Evolutionary conservation across 2,888 invertebrate species (phyloP), one percentile per base, ranked within the genome.

Genomic region (Cerastis leucographa): DNA sequence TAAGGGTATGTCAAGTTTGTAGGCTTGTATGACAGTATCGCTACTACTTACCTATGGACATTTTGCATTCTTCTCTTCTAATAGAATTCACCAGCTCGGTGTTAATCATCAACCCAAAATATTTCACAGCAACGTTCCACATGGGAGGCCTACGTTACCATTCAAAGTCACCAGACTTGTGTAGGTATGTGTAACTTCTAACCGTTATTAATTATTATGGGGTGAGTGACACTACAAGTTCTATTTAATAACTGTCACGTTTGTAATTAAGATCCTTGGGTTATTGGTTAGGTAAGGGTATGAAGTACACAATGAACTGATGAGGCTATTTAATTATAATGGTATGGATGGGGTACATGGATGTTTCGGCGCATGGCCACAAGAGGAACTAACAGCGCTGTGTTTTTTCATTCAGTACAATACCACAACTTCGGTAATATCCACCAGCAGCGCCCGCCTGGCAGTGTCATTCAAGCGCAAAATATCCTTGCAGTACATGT

Each of bases 201-300:
- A 85, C 81, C 76, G 75, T 83, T 85, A 83, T 83, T 83, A 85
- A 83, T 83, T 76, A 82, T 81, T 72, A 82, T 81, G 81, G 81
- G 85, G 81, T 81, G 81, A 81, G 81, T 68, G 81, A 69, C 74
- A 82, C 81, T 81, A 81, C 64, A 81, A 85, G 68, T 71, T 80
- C 74, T 74, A 85, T 82, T 82, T 85, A 82, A 82, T 82, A 85
- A 81, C 67, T 85, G 82, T 82, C 82, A 81, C 68, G 71, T 46
- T 69, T 82, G 61, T 82, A 85, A 82, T 82, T 85, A 82, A 82
- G 85, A 74, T 82, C 75, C 81, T 71, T 74, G 71, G 71, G 62
- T 61, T 70, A 71, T 85, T 71, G 74, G 81, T 80, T 59, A 61
- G 51, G 56, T 49, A 54, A 72, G 79, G 54, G 66, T 75, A 42